These are phyloP conservation scores for Scrobipalpa costella DNA, from an alignment of 2,888 invertebrate species.

Conservation along the genomic window DNA sequence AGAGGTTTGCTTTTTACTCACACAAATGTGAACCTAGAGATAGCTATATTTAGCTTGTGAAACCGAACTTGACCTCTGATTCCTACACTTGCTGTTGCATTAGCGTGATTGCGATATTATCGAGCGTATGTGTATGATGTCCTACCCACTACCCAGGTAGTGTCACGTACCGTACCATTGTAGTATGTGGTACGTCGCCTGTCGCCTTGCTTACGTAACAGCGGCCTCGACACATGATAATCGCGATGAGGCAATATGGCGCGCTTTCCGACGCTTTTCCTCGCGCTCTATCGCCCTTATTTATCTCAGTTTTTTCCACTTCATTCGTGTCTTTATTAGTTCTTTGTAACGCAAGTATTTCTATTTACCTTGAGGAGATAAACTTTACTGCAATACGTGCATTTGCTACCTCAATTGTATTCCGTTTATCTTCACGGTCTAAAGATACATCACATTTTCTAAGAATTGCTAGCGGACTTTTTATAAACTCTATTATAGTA, in stretches of 20 bases:
- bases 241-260: slow-evolving; percentile 30
- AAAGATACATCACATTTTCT: no score
- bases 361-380: background rate
- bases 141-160: background rate
- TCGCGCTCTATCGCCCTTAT: slow-evolving; percentile 24
- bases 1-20: background rate
- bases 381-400: background rate
- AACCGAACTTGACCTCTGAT: background rate
- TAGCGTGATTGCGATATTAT: background rate
- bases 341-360: background rate
- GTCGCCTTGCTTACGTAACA: slow-evolving; percentile 25
- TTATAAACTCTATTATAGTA: background rate
- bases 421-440: background rate
- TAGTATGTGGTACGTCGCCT: background rate
- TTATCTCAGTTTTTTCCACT: slow-evolving; percentile 16
- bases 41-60: slow-evolving; percentile 1
- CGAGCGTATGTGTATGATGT: background rate
- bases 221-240: slow-evolving; percentile 31
- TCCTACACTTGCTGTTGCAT: background rate
- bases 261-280: slow-evolving; percentile 32
- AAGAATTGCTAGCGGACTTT: no score
- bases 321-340: slow-evolving; percentile 3
- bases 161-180: slow-evolving; percentile 1
- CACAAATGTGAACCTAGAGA: background rate
- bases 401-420: background rate